Conservation (phyloP, 2,113 vertebrate species). For the Hemibagrus wyckioides region DNA sequence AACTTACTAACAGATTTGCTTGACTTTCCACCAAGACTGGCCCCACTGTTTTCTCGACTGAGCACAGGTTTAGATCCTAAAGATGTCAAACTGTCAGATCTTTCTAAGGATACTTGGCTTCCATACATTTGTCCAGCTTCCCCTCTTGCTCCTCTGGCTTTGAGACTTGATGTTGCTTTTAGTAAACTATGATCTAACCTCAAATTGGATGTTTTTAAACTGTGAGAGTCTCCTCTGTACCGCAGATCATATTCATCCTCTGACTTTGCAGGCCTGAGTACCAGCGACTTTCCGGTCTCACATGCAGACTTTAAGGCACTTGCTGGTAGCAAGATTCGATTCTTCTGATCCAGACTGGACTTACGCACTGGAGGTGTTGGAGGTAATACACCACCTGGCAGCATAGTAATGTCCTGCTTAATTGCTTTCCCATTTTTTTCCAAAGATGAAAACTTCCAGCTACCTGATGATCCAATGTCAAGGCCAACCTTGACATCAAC, state of each 20-base stretch:
- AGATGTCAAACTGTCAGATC: slow-evolving; percentile 80
- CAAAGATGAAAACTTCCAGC: slow-evolving; percentile 81
- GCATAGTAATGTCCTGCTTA: slow-evolving; percentile 65
- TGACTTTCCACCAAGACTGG: slow-evolving; percentile 75
- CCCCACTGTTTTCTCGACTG: slow-evolving; percentile 77
- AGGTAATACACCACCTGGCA: slow-evolving; percentile 76
- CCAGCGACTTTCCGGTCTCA: slow-evolving; percentile 65
- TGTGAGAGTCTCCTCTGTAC: slow-evolving; percentile 62
- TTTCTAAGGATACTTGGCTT: slow-evolving; percentile 87
- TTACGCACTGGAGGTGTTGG: slow-evolving; percentile 91
- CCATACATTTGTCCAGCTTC: slow-evolving; percentile 77
- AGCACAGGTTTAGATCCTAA: slow-evolving; percentile 75
- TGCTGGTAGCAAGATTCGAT: slow-evolving; percentile 69
- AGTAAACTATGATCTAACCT: slow-evolving; percentile 70
- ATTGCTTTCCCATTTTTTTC: slow-evolving; percentile 70
- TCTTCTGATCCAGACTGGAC: slow-evolving; percentile 92
- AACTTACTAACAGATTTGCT: slow-evolving; percentile 84
- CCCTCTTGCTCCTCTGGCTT: slow-evolving; percentile 75
- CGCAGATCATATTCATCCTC: slow-evolving; percentile 73
- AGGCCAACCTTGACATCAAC: slow-evolving; percentile 69
- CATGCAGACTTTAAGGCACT: slow-evolving; percentile 79
- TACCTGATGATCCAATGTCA: slow-evolving; percentile 68
- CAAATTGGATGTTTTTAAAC: slow-evolving; percentile 74
- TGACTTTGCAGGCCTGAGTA: slow-evolving; percentile 61
- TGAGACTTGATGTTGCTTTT: slow-evolving; percentile 76